phyloP scores from a whole-genome alignment of 2,888 invertebrate species.

The Erebia epiphron region DNA sequence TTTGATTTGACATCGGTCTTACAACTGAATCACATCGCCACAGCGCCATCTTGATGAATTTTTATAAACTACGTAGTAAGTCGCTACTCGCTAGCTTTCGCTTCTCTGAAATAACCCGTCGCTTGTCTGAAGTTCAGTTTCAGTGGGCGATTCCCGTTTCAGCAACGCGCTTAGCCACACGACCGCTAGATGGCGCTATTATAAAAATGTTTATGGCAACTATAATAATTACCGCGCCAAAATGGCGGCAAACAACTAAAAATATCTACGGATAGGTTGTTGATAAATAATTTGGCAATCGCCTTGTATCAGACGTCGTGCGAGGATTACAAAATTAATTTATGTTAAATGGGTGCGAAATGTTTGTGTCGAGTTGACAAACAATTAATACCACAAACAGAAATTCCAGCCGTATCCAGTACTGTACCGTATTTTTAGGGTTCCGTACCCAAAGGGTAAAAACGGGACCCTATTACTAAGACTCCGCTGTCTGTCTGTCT shows the following conservation, averaged over 20 bases:
- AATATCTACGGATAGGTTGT: conserved; percentile 40
- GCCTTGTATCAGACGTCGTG: conserved; percentile 34
- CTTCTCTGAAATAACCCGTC: background rate
- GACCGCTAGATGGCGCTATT: conserved; percentile 8
- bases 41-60: conserved; percentile 1
- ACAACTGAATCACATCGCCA: background rate
- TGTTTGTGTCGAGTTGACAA: conserved; percentile 26
- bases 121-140: conserved; percentile 5
- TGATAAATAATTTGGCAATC: conserved; percentile 49
- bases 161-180: background rate
- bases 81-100: background rate
- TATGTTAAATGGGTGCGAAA: conserved; percentile 38
- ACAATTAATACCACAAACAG: background rate
- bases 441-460: too few species aligned
- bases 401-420: background rate
- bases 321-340: conserved; percentile 42
- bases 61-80: background rate
- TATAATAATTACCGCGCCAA: conserved; percentile 10
- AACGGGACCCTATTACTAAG: too few species aligned
- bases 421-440: too few species aligned
- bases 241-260: conserved; percentile 39
- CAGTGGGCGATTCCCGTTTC: background rate
- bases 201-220: background rate
- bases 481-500: too few species aligned
- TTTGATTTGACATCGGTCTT: background rate